Percentiles rank a stretch among this genome's conserved stretches.
These are phyloP conservation scores for Mormoops blainvillei DNA, from an alignment of 2,113 vertebrate genomes.

Conservation along the genomic window DNA sequence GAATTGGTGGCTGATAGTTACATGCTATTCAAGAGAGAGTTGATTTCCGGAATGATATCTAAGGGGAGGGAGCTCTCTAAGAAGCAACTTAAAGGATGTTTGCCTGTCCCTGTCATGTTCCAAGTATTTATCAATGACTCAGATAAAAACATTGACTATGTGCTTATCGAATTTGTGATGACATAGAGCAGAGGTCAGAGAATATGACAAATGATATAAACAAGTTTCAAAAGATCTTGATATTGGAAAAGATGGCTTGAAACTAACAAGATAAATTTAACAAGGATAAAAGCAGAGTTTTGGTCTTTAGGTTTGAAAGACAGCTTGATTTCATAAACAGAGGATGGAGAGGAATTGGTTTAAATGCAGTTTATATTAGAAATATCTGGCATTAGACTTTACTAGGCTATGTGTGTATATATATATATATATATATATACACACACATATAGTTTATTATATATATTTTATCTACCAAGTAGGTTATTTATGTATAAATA, in stretches of 20 bases:
- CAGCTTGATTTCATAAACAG: not conserved
- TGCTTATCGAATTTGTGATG: constrained; percentile 21
- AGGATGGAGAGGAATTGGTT: not conserved
- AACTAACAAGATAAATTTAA: not conserved
- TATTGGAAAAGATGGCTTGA: not conserved
- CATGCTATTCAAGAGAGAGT: not conserved
- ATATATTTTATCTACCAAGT: not conserved
- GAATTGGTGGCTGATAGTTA: not conserved
- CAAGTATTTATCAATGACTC: constrained; percentile 4
- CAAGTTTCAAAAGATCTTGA: constrained; percentile 16
- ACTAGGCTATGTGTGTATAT: not conserved
- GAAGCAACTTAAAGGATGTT: not conserved
- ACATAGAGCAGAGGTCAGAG: constrained; percentile 8
- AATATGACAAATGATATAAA: constrained; percentile 18
- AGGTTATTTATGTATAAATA: not conserved
- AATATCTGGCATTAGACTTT: not conserved
- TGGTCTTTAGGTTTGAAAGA: constrained; percentile 8
- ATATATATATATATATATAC: not conserved
- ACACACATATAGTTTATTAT: not conserved
- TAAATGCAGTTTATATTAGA: not conserved
- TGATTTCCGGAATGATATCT: not conserved
- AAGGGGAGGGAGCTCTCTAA: not conserved
- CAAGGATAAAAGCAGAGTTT: not conserved
- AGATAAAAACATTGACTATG: not conserved
- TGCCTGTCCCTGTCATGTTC: not conserved